These are phyloP conservation scores for Tetragnatha montana DNA, from an alignment of 2,888 invertebrate species.

Conservation along the genomic window DNA sequence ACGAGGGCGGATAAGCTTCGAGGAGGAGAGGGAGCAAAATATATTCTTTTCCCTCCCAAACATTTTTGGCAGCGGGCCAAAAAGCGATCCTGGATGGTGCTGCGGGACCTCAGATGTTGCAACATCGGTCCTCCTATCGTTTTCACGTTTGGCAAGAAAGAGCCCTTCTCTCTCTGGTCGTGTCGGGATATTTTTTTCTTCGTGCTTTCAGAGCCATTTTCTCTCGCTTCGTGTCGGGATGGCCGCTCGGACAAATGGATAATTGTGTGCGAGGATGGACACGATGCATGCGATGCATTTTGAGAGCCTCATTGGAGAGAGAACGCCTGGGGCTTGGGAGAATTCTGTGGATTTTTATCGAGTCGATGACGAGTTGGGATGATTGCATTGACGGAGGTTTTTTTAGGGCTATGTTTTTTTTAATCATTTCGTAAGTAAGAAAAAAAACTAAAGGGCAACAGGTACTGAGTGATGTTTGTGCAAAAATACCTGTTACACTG, in stretches of 20 bases:
- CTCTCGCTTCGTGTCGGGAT: conserved; percentile 21
- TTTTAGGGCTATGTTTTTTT: too few species aligned
- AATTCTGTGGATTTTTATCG: neutral
- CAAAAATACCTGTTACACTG: too few species aligned
- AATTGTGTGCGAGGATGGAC: conserved; percentile 10
- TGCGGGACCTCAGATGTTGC: neutral
- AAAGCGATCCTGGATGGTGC: conserved; percentile 26
- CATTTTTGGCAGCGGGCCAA: conserved; percentile 38
- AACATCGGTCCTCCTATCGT: conserved; percentile 38
- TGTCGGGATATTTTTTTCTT: neutral
- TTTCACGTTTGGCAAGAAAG: conserved; percentile 40
- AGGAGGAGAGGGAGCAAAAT: neutral
- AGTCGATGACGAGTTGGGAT: neutral
- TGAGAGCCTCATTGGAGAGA: neutral
- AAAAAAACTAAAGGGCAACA: too few species aligned
- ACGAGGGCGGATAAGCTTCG: conserved; percentile 21
- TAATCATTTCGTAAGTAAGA: too few species aligned
- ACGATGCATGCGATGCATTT: neutral
- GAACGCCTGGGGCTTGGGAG: neutral
- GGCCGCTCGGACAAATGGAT: neutral
- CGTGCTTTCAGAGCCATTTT: neutral
- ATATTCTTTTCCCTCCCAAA: conserved; percentile 12
- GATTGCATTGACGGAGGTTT: too few species aligned
- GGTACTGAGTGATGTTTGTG: too few species aligned
- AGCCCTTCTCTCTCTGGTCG: neutral